Percentiles rank a stretch among this genome's conserved stretches.
These are phyloP conservation scores for Tenrec ecaudatus DNA, from an alignment of 2,113 vertebrate genomes.

Conservation along the genomic window DNA sequence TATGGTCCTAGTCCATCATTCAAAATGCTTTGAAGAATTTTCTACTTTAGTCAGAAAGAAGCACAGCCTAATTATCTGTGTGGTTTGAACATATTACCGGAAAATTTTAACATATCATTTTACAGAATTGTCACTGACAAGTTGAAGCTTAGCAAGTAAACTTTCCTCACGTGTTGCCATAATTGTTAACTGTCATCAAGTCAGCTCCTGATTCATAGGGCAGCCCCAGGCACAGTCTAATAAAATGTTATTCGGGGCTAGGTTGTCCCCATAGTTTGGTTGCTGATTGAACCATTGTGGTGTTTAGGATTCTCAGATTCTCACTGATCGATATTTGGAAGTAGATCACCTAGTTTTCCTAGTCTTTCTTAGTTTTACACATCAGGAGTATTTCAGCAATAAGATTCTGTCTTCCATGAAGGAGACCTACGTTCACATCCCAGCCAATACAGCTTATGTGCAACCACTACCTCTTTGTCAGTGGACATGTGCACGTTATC, in stretches of 20 bases:
- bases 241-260: too few species aligned
- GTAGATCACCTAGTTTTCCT: not conserved
- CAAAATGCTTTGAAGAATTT: not conserved
- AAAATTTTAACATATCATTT: slow-evolving; percentile 12
- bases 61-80: not conserved
- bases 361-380: not conserved
- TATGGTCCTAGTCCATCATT: not conserved
- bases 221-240: too few species aligned
- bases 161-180: not conserved
- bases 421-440: not conserved
- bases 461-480: not conserved
- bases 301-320: not conserved
- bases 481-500: not conserved
- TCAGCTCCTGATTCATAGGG: not conserved
- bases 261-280: not conserved
- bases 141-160: not conserved
- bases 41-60: not conserved
- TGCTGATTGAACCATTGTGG: not conserved
- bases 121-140: not conserved
- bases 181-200: not conserved
- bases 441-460: not conserved
- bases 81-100: not conserved
- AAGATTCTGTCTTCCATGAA: not conserved
- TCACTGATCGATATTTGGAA: not conserved
- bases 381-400: not conserved